Base-by-base conservation (phyloP, 2,797 vertebrate genomes). In the Carapus acus region DNA sequence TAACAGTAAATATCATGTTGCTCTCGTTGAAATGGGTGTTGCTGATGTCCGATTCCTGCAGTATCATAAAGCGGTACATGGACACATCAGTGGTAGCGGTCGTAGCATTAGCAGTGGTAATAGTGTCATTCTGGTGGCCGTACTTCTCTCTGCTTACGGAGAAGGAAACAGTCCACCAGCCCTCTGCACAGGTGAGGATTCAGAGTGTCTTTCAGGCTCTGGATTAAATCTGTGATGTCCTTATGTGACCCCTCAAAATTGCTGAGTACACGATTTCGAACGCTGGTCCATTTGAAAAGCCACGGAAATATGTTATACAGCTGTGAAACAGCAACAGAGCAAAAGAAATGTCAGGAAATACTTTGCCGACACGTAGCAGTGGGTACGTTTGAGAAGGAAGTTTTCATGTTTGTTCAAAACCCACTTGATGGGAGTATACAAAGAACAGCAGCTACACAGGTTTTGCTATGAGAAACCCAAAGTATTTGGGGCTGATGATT, bases 261-360 rank as follows among this genome's bases (percentile, higher is more conserved):
- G 27, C 21, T 59, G 5, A 71, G 2, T 0, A 80, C 0, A 4
- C 21, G 6, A n/a, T 56, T 43, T 1, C 58, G 63, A 18, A 23
- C 42, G 45, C 64, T 73, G 31, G 73, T 22, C 73, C 76, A 83
- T 1, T n/a, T 4, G 1, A 20, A 3, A 48, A 83, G 20, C 40
- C 73, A 7, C 17, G 82, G 82, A 59, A 82, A 83, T 60, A 71
- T 69, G 63, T 84, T 81, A 71, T 80, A 84, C 18, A 83, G 22
- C 82, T 84, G 62, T 17, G 43, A 66, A 1, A 22, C 1, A 44
- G 52, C 43, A 64, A 11, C 4, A 15, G 33, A 42, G n/a, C 31
- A 43, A 2, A 46, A 22, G 1, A 38, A n/a, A n/a, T n/a, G n/a
- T n/a, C n/a, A n/a, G n/a, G n/a, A n/a, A n/a, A n/a, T n/a, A n/a